Conservation (phyloP, 2,113 vertebrate genomes). For the Pollimyrus isidori region DNA sequence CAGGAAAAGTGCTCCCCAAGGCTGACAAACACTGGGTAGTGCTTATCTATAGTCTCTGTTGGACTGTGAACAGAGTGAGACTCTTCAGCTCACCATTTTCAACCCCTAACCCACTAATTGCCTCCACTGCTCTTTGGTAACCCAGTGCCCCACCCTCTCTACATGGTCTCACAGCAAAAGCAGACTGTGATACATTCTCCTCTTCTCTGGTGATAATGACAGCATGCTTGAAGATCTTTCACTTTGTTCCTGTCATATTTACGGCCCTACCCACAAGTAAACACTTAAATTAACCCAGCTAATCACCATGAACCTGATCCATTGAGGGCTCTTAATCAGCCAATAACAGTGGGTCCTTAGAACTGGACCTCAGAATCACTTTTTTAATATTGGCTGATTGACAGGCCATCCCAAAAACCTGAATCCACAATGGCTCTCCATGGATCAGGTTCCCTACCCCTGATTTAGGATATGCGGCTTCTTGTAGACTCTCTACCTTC, state of each 20-base stretch:
- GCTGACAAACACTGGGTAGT: background rate
- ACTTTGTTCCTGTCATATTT: background rate
- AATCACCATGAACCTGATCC: background rate
- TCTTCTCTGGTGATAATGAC: background rate
- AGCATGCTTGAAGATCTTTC: background rate
- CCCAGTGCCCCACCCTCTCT: background rate
- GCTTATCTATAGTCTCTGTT: background rate
- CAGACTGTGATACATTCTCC: background rate
- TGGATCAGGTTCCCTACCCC: too few species aligned
- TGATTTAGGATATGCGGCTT: background rate
- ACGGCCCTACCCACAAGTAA: background rate
- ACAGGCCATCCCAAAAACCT: too few species aligned
- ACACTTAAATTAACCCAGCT: background rate
- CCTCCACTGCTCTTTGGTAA: background rate
- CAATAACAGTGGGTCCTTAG: too few species aligned
- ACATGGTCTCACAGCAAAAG: background rate
- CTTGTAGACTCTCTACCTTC: background rate
- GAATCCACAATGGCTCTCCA: too few species aligned
- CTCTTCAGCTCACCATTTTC: background rate
- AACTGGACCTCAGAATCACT: too few species aligned
- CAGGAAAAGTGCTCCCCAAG: background rate
- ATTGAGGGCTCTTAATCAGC: too few species aligned
- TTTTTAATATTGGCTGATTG: too few species aligned
- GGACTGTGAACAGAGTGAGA: background rate
- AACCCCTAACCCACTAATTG: background rate